Base-by-base conservation (phyloP, 2,888 invertebrate genomes). In the Nemurella pictetii region DNA sequence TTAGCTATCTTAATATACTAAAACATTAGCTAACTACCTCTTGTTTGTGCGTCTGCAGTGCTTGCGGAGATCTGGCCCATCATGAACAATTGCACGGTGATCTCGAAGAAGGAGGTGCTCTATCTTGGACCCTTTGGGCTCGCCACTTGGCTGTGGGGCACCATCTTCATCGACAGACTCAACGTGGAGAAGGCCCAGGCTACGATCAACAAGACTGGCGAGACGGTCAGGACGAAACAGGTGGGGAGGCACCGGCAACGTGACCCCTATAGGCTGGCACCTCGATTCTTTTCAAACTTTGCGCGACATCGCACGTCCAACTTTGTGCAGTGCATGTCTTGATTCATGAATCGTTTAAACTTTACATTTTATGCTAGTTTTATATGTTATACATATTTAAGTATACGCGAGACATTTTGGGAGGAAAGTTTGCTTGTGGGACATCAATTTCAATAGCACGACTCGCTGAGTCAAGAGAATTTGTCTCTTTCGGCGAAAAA, bases 71-170 rank as follows among this genome's bases (percentile, higher is more conserved):
- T 92, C 55, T 92, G 91, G 92, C 91, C 91, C 0, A 87, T 88
- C n/a, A 88, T 90, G 83, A 88, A 90, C 9, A 89, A 90, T 26
- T 91, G 92, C 87, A 90, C 92, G 15, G 90, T 91, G 27, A 90
- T 93, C 35, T 91, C 92, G 12, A 93, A 93, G 88, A 90, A 90
- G 87, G 92, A 92, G 87, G 89, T 93, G 35, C 89, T 91, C 86
- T 93, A 91, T 86, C 88, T 91, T 27, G 91, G 92, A 86, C 91
- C 92, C 0, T 92, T 93, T 88, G 93, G 93, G 7, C 86, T 92
- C 7, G 90, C 91, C 0, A 90, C 91, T 28, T 92, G 91, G 90
- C 89, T 93, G 15, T 91, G 91, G 89, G 93, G 92, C 26, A 90
- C 92, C 5, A 89, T 93, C 30, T 93, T 92, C 88, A 91, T 93